A percentile compares a stretch with the other conserved stretches of the same genome.
phyloP scores from a whole-genome alignment of 2,797 vertebrate species.

The Ciconia nigra region DNA sequence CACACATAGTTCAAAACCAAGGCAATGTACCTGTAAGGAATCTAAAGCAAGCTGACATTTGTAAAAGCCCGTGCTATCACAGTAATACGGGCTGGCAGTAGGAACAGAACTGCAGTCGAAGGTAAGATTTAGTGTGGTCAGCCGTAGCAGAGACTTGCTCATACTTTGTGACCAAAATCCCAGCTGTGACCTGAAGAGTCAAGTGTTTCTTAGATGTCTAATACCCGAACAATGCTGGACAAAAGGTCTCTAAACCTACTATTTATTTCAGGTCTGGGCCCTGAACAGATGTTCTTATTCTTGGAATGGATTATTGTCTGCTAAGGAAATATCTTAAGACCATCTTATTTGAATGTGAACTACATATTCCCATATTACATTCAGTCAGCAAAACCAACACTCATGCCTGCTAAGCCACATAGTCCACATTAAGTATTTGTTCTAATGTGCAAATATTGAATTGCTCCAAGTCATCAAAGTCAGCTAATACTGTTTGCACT shows the following conservation, averaged over 20 bases:
- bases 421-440: neutral
- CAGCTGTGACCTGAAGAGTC: neutral
- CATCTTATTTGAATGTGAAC: constrained; percentile 14
- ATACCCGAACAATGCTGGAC: neutral
- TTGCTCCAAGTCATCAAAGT: constrained; percentile 32
- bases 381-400: neutral
- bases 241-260: neutral
- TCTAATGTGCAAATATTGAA: constrained; percentile 27
- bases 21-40: neutral
- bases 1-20: neutral
- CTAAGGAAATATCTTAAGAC: constrained; percentile 15
- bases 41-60: neutral
- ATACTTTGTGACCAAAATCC: neutral
- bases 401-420: neutral
- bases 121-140: neutral
- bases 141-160: neutral
- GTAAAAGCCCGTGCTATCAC: neutral
- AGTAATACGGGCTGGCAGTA: neutral
- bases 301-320: constrained; percentile 32
- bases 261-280: neutral
- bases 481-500: constrained; percentile 8
- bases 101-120: neutral
- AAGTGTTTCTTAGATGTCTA: neutral
- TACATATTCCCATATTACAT: neutral
- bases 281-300: constrained; percentile 16